These are phyloP conservation scores for Chrysomela aeneicollis DNA, from an alignment of 2,888 invertebrate genomes.

Conservation along the genomic window DNA sequence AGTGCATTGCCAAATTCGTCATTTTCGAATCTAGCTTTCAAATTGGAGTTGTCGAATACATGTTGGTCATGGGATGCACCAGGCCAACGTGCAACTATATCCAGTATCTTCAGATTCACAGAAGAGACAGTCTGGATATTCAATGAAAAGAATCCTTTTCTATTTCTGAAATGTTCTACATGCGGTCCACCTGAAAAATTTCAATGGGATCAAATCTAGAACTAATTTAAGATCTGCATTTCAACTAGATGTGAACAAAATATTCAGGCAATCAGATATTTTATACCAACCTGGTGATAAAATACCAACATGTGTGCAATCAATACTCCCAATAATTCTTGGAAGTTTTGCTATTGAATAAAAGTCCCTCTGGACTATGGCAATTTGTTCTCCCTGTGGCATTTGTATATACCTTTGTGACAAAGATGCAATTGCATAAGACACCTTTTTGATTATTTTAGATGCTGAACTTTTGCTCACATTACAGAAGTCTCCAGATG, in stretches of 20 bases:
- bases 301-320: constrained; percentile 16
- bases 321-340: constrained; percentile 21
- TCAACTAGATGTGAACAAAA: too few species aligned
- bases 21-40: constrained; percentile 26
- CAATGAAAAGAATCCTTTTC: constrained; percentile 32
- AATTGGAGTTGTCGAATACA: constrained; percentile 27
- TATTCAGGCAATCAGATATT: background rate
- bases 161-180: constrained; percentile 17
- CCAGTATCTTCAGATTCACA: constrained; percentile 11
- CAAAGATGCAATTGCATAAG: constrained; percentile 17
- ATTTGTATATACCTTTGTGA: constrained; percentile 14
- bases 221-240: background rate
- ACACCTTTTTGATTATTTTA: constrained; percentile 5
- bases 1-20: constrained; percentile 28
- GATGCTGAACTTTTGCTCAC: constrained; percentile 12
- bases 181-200: constrained; percentile 20
- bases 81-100: constrained; percentile 13
- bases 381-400: constrained; percentile 9
- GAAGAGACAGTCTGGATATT: constrained; percentile 28
- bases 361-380: background rate
- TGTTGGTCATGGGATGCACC: constrained; percentile 22
- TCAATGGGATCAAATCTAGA: background rate
- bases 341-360: constrained; percentile 15
- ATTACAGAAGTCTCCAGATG: background rate
- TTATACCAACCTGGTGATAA: constrained; percentile 14